Evolutionary conservation across 2,113 vertebrate genomes (phyloP).

Genomic region (Gavialis gangeticus): DNA sequence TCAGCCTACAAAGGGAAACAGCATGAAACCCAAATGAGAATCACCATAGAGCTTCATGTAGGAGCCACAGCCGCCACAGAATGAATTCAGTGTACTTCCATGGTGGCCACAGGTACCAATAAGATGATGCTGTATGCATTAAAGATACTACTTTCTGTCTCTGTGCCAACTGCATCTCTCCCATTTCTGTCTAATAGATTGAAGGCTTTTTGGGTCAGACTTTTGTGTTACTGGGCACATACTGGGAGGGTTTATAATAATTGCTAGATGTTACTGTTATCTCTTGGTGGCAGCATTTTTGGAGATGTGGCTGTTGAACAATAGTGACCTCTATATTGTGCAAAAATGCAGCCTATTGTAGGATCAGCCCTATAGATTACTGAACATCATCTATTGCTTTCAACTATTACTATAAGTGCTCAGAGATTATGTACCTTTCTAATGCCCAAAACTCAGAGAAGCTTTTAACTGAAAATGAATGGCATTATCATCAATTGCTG

Average conservation of each 20-base stretch:
- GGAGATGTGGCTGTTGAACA: background rate
- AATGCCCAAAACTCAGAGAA: background rate
- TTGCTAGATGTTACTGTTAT: background rate
- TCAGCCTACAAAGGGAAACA: background rate
- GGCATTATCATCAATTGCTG: background rate
- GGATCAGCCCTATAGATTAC: background rate
- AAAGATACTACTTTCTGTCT: background rate
- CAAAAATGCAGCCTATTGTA: background rate
- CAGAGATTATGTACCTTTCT: background rate
- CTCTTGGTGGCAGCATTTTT: background rate
- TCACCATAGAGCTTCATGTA: background rate
- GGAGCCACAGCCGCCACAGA: background rate
- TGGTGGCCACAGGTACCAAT: background rate
- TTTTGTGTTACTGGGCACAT: background rate
- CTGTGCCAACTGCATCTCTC: background rate
- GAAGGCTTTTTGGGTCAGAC: background rate
- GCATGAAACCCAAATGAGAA: background rate
- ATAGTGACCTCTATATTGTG: background rate
- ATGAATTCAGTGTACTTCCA: background rate
- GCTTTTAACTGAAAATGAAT: background rate
- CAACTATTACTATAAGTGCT: background rate
- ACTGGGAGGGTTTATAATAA: background rate
- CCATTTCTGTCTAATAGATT: background rate
- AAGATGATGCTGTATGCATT: background rate
- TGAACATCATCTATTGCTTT: background rate